A percentile compares a stretch with the other conserved stretches of the same genome.
Evolutionary conservation across 2,797 vertebrate genomes (phyloP).

Genomic region (Valencia hispanica): DNA sequence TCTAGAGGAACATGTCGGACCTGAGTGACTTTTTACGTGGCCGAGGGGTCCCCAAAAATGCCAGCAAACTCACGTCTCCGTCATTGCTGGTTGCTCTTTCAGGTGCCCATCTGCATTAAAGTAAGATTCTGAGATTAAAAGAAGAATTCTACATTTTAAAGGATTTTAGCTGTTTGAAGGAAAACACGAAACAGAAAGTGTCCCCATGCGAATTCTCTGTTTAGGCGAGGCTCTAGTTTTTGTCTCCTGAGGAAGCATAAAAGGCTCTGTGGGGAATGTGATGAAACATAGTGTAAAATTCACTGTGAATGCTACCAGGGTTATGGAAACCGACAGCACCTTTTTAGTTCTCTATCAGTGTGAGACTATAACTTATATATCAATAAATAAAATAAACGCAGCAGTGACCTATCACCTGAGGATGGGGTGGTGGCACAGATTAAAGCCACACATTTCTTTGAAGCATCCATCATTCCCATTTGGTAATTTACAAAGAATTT

Average conservation of each 20-base stretch:
- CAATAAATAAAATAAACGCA: not conserved
- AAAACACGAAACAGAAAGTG: slow-evolving; percentile 29
- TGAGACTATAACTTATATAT: not conserved
- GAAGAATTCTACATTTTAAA: too few relatives aligned
- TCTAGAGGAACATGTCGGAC: too few relatives aligned
- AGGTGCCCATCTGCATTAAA: too few relatives aligned
- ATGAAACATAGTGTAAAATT: not conserved
- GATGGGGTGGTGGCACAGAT: not conserved
- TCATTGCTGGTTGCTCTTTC: too few relatives aligned
- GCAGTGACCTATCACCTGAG: not conserved
- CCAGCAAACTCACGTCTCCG: too few relatives aligned
- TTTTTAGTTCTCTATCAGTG: not conserved
- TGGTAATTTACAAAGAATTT: not conserved
- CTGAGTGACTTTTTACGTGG: too few relatives aligned
- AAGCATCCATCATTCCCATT: not conserved
- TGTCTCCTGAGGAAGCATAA: not conserved
- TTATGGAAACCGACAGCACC: not conserved
- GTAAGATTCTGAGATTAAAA: too few relatives aligned
- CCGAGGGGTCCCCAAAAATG: too few relatives aligned
- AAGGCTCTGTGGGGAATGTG: not conserved
- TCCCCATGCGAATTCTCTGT: slow-evolving; percentile 1
- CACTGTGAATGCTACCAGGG: not conserved
- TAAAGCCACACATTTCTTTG: not conserved
- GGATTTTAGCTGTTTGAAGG: slow-evolving; percentile 7
- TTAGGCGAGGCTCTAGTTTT: not conserved